Percentiles rank a stretch among this genome's conserved stretches.
phyloP scores from a whole-genome alignment of 2,113 vertebrate genomes.

The Rousettus leschenaultii region DNA sequence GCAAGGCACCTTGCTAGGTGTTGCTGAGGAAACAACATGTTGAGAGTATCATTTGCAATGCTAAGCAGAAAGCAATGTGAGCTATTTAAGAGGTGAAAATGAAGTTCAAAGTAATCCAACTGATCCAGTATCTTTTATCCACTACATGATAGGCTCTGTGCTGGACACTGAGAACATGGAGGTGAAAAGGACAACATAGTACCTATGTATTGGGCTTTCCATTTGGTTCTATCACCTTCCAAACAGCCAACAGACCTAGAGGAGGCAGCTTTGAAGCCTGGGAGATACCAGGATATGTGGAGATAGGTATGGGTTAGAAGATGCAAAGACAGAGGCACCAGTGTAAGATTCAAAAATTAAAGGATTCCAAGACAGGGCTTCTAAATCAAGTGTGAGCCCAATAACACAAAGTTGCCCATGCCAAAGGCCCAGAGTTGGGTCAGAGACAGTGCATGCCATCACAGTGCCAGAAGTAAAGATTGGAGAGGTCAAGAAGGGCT shows the following conservation, averaged over 20 bases:
- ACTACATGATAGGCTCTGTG: neutral
- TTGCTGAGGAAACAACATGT: conserved; percentile 12
- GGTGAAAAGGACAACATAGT: neutral
- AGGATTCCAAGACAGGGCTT: neutral
- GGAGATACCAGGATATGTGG: neutral
- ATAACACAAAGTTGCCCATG: too few relatives aligned
- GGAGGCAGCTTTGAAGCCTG: neutral
- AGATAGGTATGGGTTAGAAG: neutral
- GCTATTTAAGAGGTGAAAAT: neutral
- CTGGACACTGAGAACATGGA: neutral
- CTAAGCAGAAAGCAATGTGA: neutral
- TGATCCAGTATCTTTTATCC: neutral
- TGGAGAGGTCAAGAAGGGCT: neutral
- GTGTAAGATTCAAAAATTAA: neutral
- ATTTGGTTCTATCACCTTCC: neutral
- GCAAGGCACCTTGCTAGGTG: neutral
- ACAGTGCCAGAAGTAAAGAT: neutral
- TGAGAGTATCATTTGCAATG: neutral
- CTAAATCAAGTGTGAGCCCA: neutral
- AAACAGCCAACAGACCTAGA: neutral
- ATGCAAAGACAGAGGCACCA: neutral
- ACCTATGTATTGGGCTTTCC: neutral
- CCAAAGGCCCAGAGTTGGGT: neutral
- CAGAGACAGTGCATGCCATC: neutral
- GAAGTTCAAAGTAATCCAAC: neutral